Conservation (phyloP, 2,888 invertebrate species). For the Thera obeliscata region DNA sequence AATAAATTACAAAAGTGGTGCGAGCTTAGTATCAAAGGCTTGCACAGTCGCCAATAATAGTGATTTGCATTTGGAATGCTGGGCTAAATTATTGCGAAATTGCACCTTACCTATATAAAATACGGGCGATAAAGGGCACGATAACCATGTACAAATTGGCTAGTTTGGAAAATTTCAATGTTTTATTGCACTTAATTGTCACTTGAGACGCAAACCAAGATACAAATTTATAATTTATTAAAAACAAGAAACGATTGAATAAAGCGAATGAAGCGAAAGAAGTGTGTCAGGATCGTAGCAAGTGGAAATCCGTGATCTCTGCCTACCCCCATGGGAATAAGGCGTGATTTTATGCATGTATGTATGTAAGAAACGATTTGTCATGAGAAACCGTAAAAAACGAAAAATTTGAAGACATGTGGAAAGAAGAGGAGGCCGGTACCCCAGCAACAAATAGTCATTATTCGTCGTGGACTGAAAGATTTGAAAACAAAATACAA, state of each 20-base stretch:
- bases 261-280: neutral
- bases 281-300: neutral
- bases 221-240: conserved; percentile 5
- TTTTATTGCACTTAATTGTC: conserved; percentile 55
- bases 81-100: conserved; percentile 40
- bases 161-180: conserved; percentile 44
- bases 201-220: conserved; percentile 25
- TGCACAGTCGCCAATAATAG: conserved; percentile 19
- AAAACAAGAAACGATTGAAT: no score
- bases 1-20: neutral
- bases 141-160: conserved; percentile 47
- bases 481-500: no score
- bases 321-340: no score
- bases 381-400: neutral
- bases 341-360: no score
- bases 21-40: conserved; percentile 15
- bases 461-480: no score
- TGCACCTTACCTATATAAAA: conserved; percentile 32
- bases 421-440: neutral
- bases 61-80: conserved; percentile 39
- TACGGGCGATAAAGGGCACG: conserved; percentile 42
- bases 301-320: no score
- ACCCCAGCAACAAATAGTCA: no score
- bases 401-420: neutral
- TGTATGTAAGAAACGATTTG: no score